phyloP scores from a whole-genome alignment of 2,888 invertebrate species.

The Tetanocera ferruginea region DNA sequence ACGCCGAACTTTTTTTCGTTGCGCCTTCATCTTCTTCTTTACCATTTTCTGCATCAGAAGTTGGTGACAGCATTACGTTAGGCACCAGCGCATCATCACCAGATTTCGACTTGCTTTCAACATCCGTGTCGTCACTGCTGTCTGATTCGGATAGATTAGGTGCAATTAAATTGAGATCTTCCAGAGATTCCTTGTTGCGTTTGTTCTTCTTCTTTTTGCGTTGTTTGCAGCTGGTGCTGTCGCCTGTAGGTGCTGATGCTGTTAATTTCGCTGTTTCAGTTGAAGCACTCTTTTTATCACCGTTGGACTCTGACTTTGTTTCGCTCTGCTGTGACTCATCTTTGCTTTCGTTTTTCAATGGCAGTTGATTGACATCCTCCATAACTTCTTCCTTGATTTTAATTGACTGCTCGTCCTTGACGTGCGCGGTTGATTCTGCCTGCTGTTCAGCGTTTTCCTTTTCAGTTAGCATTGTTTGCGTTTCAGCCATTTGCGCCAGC shows the following conservation, averaged over 20 bases:
- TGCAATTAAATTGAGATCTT: slow-evolving; percentile 82
- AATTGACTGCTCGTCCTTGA: not conserved
- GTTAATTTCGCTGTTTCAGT: not conserved
- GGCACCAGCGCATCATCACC: slow-evolving; percentile 58
- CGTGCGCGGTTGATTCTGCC: not conserved
- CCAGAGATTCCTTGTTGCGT: slow-evolving; percentile 65
- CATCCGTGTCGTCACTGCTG: slow-evolving; percentile 76
- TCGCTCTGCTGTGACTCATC: slow-evolving; percentile 33
- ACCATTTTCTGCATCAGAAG: slow-evolving; percentile 62
- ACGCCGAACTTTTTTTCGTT: not conserved
- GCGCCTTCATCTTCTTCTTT: slow-evolving; percentile 43
- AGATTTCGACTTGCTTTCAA: slow-evolving; percentile 52
- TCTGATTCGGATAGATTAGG: slow-evolving; percentile 89
- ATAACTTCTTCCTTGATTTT: slow-evolving; percentile 31
- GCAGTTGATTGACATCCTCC: slow-evolving; percentile 4
- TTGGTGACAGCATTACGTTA: slow-evolving; percentile 65
- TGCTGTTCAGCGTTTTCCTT: slow-evolving; percentile 12
- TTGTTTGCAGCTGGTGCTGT: slow-evolving; percentile 46
- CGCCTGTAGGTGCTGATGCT: slow-evolving; percentile 36
- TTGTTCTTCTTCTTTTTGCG: slow-evolving; percentile 68
- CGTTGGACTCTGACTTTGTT: slow-evolving; percentile 2
- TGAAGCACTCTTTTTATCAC: not conserved
- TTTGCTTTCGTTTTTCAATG: not conserved
- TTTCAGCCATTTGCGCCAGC: slow-evolving; percentile 12
- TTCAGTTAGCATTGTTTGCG: not conserved